Evolutionary conservation across 2,797 vertebrate species (phyloP).

Genomic region (Neomorphus geoffroyi): DNA sequence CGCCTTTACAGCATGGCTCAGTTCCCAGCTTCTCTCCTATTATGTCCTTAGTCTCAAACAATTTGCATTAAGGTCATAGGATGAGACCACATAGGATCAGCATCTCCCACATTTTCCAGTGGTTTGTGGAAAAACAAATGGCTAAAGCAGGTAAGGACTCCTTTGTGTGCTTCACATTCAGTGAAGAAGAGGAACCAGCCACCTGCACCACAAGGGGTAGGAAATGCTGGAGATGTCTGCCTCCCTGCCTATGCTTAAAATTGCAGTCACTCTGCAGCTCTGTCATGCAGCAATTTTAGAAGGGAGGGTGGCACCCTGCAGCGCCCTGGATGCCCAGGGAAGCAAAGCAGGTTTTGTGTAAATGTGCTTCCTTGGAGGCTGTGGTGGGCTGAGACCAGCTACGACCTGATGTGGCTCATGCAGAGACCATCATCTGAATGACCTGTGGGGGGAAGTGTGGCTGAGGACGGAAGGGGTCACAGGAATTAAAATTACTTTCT

Average conservation of each 20-base stretch:
- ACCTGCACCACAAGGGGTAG: not conserved
- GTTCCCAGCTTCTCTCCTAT: slow-evolving; percentile 6
- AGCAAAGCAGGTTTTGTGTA: not conserved
- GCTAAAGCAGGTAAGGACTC: not conserved
- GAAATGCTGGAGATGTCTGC: not conserved
- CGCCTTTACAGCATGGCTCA: not conserved
- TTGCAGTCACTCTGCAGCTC: not conserved
- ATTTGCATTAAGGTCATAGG: not conserved
- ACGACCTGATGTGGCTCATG: not conserved
- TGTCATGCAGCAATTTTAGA: not conserved
- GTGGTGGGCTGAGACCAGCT: not conserved
- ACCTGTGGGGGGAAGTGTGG: not conserved
- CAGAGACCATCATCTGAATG: not conserved
- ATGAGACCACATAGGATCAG: not conserved
- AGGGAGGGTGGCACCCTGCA: not conserved
- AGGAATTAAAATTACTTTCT: slow-evolving; percentile 14
- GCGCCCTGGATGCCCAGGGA: fast-evolving
- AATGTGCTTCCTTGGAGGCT: not conserved
- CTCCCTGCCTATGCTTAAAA: not conserved
- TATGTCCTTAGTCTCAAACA: not conserved
- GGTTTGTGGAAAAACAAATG: not conserved
- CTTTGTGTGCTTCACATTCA: not conserved
- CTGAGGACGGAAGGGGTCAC: not conserved
- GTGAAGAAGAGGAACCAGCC: not conserved
- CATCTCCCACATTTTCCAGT: not conserved